These are phyloP conservation scores for Pogoniulus pusillus DNA, from an alignment of 2,797 vertebrate genomes.

Conservation along the genomic window DNA sequence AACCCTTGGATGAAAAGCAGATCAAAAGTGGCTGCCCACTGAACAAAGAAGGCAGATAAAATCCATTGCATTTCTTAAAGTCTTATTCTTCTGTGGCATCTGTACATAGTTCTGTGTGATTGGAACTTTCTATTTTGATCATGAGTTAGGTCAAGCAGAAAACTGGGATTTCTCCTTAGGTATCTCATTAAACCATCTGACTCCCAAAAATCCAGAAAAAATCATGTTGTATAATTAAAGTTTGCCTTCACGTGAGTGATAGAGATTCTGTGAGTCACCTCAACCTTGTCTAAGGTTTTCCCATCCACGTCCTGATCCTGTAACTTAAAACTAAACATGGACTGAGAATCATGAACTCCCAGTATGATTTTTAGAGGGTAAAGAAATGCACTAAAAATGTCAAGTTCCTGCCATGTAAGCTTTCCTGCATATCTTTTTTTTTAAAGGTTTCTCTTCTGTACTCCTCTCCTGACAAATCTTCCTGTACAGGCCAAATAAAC, in stretches of 20 bases:
- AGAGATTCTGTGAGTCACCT: background rate
- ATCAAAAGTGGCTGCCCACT: background rate
- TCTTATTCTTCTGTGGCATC: background rate
- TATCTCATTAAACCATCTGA: background rate
- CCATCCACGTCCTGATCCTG: background rate
- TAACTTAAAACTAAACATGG: background rate
- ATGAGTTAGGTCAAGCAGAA: background rate
- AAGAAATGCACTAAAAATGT: background rate
- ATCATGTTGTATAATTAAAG: background rate
- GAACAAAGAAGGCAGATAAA: background rate
- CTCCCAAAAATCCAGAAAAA: background rate
- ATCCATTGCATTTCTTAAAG: background rate
- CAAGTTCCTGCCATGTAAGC: background rate
- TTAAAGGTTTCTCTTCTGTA: background rate
- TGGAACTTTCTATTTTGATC: background rate
- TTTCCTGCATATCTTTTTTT: background rate
- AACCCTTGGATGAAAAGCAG: background rate
- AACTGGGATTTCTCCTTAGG: background rate
- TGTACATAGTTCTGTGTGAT: background rate
- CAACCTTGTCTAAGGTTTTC: background rate
- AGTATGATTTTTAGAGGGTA: background rate
- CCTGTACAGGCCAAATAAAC: background rate
- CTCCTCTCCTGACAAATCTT: background rate
- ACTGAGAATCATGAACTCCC: background rate
- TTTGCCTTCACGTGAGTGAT: background rate